Evolutionary conservation across 1,140 invertebrate genomes (phyloP).

Genomic region (Vollenhovia emeryi): DNA sequence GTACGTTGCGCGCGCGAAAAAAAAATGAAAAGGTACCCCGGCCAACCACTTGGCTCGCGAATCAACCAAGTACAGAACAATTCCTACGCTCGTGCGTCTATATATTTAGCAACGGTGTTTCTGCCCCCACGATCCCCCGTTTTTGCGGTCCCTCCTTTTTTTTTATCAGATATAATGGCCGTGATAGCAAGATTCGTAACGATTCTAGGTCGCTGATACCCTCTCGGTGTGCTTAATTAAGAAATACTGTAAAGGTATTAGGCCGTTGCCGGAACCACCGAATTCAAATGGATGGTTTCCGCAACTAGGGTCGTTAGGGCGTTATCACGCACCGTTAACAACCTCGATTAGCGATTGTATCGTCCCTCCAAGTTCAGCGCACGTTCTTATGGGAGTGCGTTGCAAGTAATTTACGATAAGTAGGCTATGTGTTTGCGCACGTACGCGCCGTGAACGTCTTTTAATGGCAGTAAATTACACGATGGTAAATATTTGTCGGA

Average conservation of each 20-base stretch:
- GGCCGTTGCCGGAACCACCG: conserved; percentile 61
- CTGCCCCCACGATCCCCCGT: not conserved
- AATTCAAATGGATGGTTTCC: conserved; percentile 75
- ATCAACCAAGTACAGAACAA: conserved; percentile 7
- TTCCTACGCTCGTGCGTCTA: not conserved
- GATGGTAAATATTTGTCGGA: conserved; percentile 47
- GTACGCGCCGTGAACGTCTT: conserved; percentile 25
- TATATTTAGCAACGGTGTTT: conserved; percentile 10
- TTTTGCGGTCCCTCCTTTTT: not conserved
- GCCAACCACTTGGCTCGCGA: conserved; percentile 3
- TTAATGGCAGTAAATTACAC: conserved; percentile 58
- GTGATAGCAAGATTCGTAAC: conserved; percentile 31
- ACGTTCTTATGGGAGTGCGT: conserved; percentile 43
- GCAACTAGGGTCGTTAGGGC: conserved; percentile 62
- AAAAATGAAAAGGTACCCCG: not conserved
- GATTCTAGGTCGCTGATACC: conserved; percentile 12
- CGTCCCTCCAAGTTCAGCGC: conserved; percentile 33
- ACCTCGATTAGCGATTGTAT: conserved; percentile 66
- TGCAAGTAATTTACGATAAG: conserved; percentile 52
- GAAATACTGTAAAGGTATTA: conserved; percentile 68
- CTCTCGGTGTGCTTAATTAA: conserved; percentile 61
- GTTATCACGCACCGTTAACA: conserved; percentile 70
- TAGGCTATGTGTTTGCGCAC: conserved; percentile 32
- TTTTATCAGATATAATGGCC: conserved; percentile 13
- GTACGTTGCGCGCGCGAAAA: not conserved